A percentile compares a stretch with the other conserved stretches of the same genome.
Conservation (phyloP, 2,888 invertebrate genomes). For the Leucophenga montana region DNA sequence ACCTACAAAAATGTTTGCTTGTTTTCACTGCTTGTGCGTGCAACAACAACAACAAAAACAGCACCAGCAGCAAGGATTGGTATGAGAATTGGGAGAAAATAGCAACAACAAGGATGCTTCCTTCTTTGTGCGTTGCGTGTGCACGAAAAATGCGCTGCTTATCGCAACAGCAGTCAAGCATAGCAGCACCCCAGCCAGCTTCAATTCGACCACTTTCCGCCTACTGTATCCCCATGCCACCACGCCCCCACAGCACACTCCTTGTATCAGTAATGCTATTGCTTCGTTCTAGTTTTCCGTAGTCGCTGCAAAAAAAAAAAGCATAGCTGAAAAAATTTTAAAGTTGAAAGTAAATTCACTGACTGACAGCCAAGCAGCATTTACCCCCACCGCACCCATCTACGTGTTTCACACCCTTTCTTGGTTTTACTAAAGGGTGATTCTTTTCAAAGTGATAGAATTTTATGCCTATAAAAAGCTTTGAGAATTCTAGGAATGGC, state of each 20-base stretch:
- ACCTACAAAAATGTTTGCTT: constrained; percentile 12
- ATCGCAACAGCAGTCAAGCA: constrained; percentile 66
- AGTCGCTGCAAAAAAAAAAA: no score
- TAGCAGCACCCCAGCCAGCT: constrained; percentile 18
- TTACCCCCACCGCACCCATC: neutral
- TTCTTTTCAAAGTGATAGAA: no score
- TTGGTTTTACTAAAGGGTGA: neutral
- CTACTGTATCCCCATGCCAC: no score
- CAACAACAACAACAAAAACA: constrained; percentile 32
- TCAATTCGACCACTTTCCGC: no score
- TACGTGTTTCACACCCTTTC: neutral
- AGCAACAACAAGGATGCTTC: no score
- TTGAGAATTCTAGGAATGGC: no score
- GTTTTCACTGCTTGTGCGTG: constrained; percentile 16
- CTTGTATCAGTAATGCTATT: no score
- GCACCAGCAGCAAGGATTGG: neutral
- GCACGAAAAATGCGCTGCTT: constrained; percentile 54
- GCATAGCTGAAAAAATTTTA: neutral
- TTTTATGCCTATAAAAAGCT: no score
- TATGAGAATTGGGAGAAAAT: neutral
- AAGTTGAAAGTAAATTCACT: constrained; percentile 14
- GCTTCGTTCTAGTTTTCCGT: neutral
- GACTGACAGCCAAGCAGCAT: neutral
- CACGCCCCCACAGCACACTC: neutral
- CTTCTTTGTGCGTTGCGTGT: constrained; percentile 15